Percentiles rank a stretch among this genome's conserved stretches.
Conservation (phyloP, 2,797 vertebrate species). For the Myripristis murdjan region DNA sequence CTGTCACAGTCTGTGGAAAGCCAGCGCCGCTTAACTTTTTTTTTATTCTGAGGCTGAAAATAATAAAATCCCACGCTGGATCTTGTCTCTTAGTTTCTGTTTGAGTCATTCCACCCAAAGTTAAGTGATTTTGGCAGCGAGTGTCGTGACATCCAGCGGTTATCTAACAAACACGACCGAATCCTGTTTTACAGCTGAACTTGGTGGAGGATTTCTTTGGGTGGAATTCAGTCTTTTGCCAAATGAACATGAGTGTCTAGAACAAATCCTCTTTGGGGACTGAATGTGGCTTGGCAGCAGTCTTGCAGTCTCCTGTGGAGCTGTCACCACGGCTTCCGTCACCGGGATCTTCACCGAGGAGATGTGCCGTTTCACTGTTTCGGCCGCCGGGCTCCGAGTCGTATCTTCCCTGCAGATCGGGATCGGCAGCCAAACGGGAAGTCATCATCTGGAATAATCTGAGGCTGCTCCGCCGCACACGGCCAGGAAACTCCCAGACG, state of each 20-base stretch:
- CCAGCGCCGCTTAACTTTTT: background rate
- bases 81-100: background rate
- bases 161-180: background rate
- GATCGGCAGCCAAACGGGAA: too few relatives aligned
- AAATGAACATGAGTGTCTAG: background rate
- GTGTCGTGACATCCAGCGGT: slow-evolving; percentile 1
- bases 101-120: slow-evolving; percentile 17
- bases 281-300: background rate
- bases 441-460: too few relatives aligned
- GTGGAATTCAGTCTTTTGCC: slow-evolving; percentile 8
- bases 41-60: background rate
- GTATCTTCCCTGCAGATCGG: too few relatives aligned
- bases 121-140: slow-evolving; percentile 19
- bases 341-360: background rate
- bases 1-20: too few relatives aligned
- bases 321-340: background rate
- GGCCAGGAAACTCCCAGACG: too few relatives aligned
- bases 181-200: slow-evolving; percentile 8
- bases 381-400: too few relatives aligned
- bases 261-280: slow-evolving; percentile 13
- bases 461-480: too few relatives aligned
- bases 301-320: background rate
- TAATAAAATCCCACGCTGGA: background rate
- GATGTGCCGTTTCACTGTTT: background rate
- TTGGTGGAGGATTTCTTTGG: background rate